Conservation (phyloP, 2,113 vertebrate species). For the Pica pica region DNA sequence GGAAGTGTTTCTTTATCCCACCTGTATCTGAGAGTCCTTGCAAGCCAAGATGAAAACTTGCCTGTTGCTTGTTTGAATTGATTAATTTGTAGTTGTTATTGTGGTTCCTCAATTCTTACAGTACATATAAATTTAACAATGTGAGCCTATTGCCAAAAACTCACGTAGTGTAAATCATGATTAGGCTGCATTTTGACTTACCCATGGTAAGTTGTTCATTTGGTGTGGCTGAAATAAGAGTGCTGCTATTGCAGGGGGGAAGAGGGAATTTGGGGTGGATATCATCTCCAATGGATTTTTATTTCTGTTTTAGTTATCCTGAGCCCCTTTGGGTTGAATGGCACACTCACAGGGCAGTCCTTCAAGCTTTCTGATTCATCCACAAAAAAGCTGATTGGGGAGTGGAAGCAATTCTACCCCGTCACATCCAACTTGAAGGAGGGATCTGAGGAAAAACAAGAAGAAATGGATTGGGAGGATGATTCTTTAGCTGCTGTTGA, state of each 20-base stretch:
- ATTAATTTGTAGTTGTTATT: not conserved
- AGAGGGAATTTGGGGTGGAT: not conserved
- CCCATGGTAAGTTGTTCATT: not conserved
- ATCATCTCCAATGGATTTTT: not conserved
- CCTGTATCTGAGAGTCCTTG: not conserved
- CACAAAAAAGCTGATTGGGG: slow-evolving; percentile 94
- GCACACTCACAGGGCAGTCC: slow-evolving; percentile 95
- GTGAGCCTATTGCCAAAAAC: not conserved
- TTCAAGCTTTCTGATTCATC: slow-evolving; percentile 97
- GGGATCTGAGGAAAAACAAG: slow-evolving; percentile 84
- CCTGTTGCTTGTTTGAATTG: not conserved
- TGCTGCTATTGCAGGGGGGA: not conserved
- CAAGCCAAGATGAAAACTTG: not conserved
- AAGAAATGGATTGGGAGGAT: slow-evolving; percentile 98
- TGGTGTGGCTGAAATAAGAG: not conserved
- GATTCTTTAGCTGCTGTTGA: slow-evolving; percentile 97
- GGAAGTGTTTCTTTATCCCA: not conserved
- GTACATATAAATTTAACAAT: not conserved
- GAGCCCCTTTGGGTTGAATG: slow-evolving; percentile 96
- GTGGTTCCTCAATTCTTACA: not conserved
- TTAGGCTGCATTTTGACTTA: not conserved
- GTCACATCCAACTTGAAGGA: slow-evolving; percentile 89
- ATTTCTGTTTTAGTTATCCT: slow-evolving; percentile 85
- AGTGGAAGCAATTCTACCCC: slow-evolving; percentile 99
- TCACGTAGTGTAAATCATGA: not conserved